Evolutionary conservation across 2,113 vertebrate species (phyloP), one percentile per base, ranked within the genome.

Genomic region (Callipepla californica): DNA sequence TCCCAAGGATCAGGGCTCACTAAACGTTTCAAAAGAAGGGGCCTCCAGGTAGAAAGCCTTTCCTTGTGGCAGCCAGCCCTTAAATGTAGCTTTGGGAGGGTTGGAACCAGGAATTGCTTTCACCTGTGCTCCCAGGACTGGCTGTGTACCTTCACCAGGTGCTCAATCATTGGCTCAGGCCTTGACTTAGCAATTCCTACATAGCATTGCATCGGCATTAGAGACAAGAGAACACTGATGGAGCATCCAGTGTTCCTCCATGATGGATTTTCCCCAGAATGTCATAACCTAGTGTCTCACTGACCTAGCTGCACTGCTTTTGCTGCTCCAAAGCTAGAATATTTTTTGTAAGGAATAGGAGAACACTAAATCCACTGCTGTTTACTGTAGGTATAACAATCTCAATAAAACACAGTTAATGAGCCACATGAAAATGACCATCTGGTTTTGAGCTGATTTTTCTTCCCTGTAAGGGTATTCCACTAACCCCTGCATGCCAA

Each of bases 371-470:
- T 26, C 59, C 72, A 61, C 67, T 77, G 63, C 34, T 65, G 72
- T 83, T 80, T 57, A n/a, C 19, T 69, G 85, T 42, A 79, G 47
- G 55, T 59, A 53, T 16, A 85, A 72, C 65, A 72, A 40, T 19
- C 26, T 34, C 79, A 51, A 62, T 83, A 95, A 93, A 96, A 85
- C 51, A 83, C 76, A 50, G 40, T 67, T 95, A 94, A 92, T 68
- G 82, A 94, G 32, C 28, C 19, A 36, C 76, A 81, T 78, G 68
- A 92, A 94, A 91, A 75, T 7, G 28, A 42, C 90, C 90, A 88
- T 94, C 92, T 94, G 93, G 26, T 92, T 94, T 78, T 65, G 32
- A 78, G 76, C 11, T 53, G n/a, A 65, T 40, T 93, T 95, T 90
- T 90, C 30, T 42, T 75, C 58, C 61, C 82, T 92, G 76, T 75